Evolutionary conservation across 2,888 invertebrate species (phyloP).

Genomic region (Euzetes globulus): DNA sequence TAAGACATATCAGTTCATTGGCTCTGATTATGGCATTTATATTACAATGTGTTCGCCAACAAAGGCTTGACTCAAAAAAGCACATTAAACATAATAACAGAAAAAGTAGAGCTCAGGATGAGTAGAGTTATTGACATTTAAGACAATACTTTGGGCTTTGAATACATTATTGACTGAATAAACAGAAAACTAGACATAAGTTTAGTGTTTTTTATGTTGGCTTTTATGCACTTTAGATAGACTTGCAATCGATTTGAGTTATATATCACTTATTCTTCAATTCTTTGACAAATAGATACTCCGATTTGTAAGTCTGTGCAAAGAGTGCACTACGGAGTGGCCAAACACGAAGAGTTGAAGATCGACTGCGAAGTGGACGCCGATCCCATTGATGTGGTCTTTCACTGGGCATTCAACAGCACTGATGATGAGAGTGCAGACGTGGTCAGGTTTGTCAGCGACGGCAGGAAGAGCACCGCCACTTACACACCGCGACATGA

Average conservation of each 20-base stretch:
- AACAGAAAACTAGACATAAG: not conserved
- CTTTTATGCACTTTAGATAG: conserved; percentile 2
- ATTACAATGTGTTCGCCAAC: not conserved
- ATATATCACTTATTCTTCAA: not conserved
- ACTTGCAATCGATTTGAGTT: not conserved
- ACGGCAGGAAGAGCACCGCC: conserved; percentile 39
- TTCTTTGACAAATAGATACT: conserved; percentile 37
- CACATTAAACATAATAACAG: not conserved
- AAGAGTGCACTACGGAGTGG: conserved; percentile 42
- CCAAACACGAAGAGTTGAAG: conserved; percentile 41
- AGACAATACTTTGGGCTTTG: not conserved
- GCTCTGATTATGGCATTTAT: conserved; percentile 1
- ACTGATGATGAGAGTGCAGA: not conserved
- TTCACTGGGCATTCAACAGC: conserved; percentile 41
- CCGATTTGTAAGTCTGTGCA: conserved; percentile 41
- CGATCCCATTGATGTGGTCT: conserved; percentile 41
- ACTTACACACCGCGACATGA: conserved; percentile 39
- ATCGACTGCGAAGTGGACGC: conserved; percentile 42
- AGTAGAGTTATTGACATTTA: not conserved
- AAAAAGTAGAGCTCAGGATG: not conserved
- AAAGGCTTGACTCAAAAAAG: not conserved
- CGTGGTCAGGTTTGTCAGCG: conserved; percentile 34
- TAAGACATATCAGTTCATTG: not conserved
- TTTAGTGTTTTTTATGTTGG: not conserved
- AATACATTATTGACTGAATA: not conserved